Conservation (phyloP, 2,797 vertebrate species). For the Loris lydekkerianus region DNA sequence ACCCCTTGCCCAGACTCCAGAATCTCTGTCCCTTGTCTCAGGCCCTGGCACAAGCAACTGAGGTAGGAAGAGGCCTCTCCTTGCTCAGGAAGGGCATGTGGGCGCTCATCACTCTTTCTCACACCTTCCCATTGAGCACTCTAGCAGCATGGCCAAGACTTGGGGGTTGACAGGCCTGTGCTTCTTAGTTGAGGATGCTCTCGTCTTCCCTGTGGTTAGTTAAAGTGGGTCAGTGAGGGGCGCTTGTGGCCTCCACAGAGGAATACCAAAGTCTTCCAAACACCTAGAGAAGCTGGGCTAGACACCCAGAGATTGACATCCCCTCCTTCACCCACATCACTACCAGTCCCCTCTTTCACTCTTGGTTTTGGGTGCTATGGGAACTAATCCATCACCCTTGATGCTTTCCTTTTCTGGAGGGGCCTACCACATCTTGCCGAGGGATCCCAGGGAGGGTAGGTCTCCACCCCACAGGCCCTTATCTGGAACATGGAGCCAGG, state of each 20-base stretch:
- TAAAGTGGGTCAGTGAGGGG: constrained; percentile 33
- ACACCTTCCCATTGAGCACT: background rate
- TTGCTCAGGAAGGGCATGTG: background rate
- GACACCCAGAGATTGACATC: background rate
- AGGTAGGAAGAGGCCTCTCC: background rate
- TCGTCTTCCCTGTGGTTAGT: background rate
- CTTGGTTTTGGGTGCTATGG: constrained; percentile 32
- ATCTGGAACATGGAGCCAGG: background rate
- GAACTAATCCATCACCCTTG: constrained; percentile 14
- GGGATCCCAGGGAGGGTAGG: background rate
- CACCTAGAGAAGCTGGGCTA: constrained; percentile 37
- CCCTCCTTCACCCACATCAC: background rate
- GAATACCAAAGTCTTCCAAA: constrained; percentile 65
- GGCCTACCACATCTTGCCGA: background rate
- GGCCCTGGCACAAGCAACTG: constrained; percentile 57
- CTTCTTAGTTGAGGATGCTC: constrained; percentile 14
- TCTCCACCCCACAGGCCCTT: background rate
- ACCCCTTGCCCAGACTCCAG: background rate
- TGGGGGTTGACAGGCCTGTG: background rate
- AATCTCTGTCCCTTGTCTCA: constrained; percentile 53
- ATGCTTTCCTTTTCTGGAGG: constrained; percentile 51
- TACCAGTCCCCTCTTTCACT: background rate
- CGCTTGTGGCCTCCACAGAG: constrained; percentile 40
- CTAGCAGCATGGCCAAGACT: background rate
- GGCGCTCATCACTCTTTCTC: background rate